Conservation (phyloP, 2,888 invertebrate genomes). For the Siphlonurus alternatus region DNA sequence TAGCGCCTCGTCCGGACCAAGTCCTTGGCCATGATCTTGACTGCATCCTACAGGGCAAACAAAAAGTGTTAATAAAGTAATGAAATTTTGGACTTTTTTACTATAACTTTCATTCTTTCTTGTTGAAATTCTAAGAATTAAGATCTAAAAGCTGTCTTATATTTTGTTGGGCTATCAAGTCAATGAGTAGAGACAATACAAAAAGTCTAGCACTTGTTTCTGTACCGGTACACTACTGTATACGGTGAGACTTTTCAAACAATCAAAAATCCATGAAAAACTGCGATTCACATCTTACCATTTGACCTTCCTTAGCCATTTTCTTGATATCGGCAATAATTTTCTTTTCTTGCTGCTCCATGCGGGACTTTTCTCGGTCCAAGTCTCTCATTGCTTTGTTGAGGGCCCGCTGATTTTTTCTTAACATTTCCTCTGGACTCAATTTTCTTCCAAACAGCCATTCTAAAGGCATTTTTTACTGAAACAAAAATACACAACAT, state of each 20-base stretch:
- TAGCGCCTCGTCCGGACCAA: conserved; percentile 89
- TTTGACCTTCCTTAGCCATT: conserved; percentile 96
- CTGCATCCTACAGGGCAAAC: conserved; percentile 70
- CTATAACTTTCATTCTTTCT: neutral
- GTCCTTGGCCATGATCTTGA: conserved; percentile 99
- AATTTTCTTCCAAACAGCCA: conserved; percentile 93
- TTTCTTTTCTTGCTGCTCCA: conserved; percentile 99
- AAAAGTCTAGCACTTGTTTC: too few species aligned
- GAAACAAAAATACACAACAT: neutral
- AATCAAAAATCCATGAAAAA: too few species aligned
- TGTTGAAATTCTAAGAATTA: conserved; percentile 4
- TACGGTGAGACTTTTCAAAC: too few species aligned
- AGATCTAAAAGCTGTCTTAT: too few species aligned
- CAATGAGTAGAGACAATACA: too few species aligned
- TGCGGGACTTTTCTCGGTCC: conserved; percentile 80
- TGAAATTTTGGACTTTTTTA: conserved; percentile 1
- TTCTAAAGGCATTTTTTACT: conserved; percentile 30
- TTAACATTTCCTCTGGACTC: conserved; percentile 94
- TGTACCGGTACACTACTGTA: too few species aligned
- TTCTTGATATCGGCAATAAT: conserved; percentile 96
- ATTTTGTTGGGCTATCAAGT: too few species aligned
- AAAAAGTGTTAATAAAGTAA: conserved; percentile 3
- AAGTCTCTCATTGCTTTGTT: conserved; percentile 97
- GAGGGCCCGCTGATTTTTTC: conserved; percentile 94
- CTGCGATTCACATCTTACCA: too few species aligned